Evolutionary conservation across 2,888 invertebrate species (phyloP), one percentile per base, ranked within the genome.

Genomic region (Alviniconcha strummeri): DNA sequence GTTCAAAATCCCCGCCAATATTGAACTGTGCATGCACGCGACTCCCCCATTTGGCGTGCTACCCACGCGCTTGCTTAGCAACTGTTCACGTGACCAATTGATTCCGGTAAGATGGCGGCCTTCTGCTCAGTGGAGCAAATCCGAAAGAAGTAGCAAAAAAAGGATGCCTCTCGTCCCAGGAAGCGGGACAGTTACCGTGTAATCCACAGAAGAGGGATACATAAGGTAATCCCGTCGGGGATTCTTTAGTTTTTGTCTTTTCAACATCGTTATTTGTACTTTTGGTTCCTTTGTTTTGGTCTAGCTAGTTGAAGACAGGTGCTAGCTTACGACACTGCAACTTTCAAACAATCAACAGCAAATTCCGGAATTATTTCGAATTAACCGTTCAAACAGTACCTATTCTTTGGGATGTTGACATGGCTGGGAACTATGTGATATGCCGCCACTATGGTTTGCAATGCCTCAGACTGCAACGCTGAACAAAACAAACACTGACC

Each of bases 51-150:
- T 76, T 15, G n/a, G 52, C 77, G 7, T n/a, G 9, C 13, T 9
- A 64, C 76, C 52, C 36, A 19, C 52, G 80, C 71, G 54, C 76
- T 84, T 76, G 81, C 75, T 71, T 80, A 79, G 84, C 85, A 86
- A 86, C 85, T 15, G 80, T 13, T 84, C 85, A 86, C 79, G 80
- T 84, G 84, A 74, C 54, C n/a, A 15, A 17, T 36, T 57, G 67
- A 56, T 84, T 86, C 84, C 86, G 83, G 82, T 83, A 85, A 85
- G 76, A 84, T 84, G 84, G 84, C 80, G 82, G 72, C 78, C 54
- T 78, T 85, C 64, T 79, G 72, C 11, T 69, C 36, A 5, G 15
- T 19, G 54, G 80, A n/a, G 56, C 57, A 64, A 64, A 19, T n/a
- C 6, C 11, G 9, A 60, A 60, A 64, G 36, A 80, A 52, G 17